Base-by-base conservation (phyloP, 2,888 invertebrate species). In the Amiota communis region DNA sequence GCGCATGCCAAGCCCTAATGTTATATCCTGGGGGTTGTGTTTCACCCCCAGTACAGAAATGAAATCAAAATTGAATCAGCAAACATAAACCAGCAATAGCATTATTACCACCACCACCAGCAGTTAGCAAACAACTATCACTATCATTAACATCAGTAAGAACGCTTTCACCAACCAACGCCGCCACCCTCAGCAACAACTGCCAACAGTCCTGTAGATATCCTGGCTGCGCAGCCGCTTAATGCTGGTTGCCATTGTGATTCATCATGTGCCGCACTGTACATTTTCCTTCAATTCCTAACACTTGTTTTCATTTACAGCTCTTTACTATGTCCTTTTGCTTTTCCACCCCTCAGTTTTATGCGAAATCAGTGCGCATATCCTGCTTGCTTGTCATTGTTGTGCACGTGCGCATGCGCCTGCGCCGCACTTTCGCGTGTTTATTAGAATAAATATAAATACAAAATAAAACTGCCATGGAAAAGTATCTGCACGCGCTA, bases 291-390 rank as follows among this genome's bases (percentile, higher is more conserved):
- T 81, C 81, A 78, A 81, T 78, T 84, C 83, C 65, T 65, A 48
- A 48, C 83, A 83, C 83, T 83, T 83, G 83, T 83, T 85, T 82
- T 85, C 78, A 83, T 84, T 83, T 77, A 15, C 59, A 59, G 59
- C 59, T 36, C 36, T 36, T 36, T 36, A 36, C 56, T 74, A 72
- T 75, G 75, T 77, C 46, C 48, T 48, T 65, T 48, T 17, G 23
- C 10, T 20, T 36, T 65, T 57, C 77, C 79, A 80, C 77, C 81
- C 80, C 77, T 77, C 71, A 76, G 68, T 69, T 72, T 57, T 49
- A 65, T 75, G 75, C 77, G 79, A 71, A 79, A 70, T 48, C 77
- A 70, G 67, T 74, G 72, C 83, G 83, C 83, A 84, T 85, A 85
- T 85, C 86, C 48, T 36, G 3, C 36, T 36, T 36, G 36, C 36